A percentile compares a stretch with the other conserved stretches of the same genome.
These are phyloP conservation scores for Malacoctenus gilli DNA, from an alignment of 2,797 vertebrate species.

Conservation along the genomic window DNA sequence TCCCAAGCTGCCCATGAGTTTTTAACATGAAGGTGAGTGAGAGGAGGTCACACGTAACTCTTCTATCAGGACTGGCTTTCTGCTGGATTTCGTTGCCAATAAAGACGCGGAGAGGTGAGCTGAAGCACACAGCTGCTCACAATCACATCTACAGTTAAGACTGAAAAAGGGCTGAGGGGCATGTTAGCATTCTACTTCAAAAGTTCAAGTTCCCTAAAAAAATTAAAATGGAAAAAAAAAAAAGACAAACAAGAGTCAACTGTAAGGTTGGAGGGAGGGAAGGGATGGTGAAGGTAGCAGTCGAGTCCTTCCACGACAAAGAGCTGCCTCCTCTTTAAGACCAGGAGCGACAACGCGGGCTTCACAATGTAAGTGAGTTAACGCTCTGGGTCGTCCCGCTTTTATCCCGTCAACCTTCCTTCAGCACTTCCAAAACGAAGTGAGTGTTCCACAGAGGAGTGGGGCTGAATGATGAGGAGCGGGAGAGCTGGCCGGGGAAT, in stretches of 20 bases:
- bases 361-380: constrained; percentile 26
- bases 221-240: constrained; percentile 46
- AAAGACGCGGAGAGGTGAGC: constrained; percentile 32
- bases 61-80: no score
- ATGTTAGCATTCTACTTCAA: constrained; percentile 68
- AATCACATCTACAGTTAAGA: constrained; percentile 70
- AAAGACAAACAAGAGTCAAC: constrained; percentile 58
- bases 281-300: constrained; percentile 18
- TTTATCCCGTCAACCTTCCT: constrained; percentile 45
- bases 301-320: constrained; percentile 33
- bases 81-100: constrained; percentile 38
- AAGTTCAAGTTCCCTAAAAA: constrained; percentile 71
- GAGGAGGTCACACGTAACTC: no score
- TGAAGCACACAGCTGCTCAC: constrained; percentile 22
- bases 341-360: constrained; percentile 14
- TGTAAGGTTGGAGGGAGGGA: constrained; percentile 35
- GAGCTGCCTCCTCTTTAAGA: constrained; percentile 73
- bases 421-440: constrained; percentile 93
- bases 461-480: constrained; percentile 24
- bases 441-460: constrained; percentile 81
- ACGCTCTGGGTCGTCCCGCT: constrained; percentile 19
- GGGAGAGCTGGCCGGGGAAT: constrained; percentile 27
- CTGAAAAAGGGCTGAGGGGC: constrained; percentile 37
- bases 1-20: constrained; percentile 56
- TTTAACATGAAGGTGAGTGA: no score